These are phyloP conservation scores for Minunthozetes semirufus DNA, from an alignment of 2,888 invertebrate species.

Conservation along the genomic window DNA sequence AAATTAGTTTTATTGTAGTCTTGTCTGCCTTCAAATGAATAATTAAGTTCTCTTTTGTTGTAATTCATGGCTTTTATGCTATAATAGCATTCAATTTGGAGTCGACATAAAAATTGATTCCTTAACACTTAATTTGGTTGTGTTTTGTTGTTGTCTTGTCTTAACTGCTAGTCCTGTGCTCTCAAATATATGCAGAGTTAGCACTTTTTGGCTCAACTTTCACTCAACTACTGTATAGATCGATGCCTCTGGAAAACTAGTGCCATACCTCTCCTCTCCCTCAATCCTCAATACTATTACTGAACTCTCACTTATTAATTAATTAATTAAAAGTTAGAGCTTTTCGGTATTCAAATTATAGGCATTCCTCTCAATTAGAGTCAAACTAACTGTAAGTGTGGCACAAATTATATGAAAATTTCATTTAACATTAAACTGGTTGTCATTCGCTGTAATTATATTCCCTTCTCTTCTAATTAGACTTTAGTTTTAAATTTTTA, in stretches of 20 bases:
- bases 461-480: too few relatives aligned
- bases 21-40: not conserved
- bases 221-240: not conserved
- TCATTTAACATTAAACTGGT: not conserved
- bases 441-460: too few relatives aligned
- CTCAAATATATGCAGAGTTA: not conserved
- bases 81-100: slow-evolving; percentile 12
- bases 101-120: not conserved
- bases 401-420: not conserved
- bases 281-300: not conserved
- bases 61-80: not conserved
- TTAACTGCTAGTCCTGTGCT: not conserved
- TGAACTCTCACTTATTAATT: not conserved
- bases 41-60: slow-evolving; percentile 8
- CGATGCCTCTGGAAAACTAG: too few relatives aligned
- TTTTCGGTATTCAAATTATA: slow-evolving; percentile 1
- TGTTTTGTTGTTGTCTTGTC: not conserved
- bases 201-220: not conserved
- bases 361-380: not conserved
- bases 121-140: not conserved
- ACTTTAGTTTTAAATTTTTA: too few relatives aligned
- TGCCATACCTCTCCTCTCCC: not conserved
- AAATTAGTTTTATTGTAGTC: not conserved
- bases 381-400: too few relatives aligned
- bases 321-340: not conserved